Base-by-base conservation (phyloP, 2,888 invertebrate genomes). In the Orthosia gracilis region DNA sequence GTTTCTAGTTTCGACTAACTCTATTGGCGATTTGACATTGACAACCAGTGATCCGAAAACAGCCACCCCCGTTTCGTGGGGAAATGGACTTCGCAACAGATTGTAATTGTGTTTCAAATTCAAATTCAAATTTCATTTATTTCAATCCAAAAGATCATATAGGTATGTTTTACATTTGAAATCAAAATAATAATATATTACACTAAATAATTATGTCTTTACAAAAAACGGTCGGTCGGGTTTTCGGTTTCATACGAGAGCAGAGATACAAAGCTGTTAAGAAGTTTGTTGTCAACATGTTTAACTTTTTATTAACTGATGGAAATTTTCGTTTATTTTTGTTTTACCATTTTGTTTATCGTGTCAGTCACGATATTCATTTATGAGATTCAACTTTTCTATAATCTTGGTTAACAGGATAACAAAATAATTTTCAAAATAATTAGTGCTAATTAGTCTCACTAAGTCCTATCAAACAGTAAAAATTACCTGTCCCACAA, bases 101-200 rank as follows among this genome's bases (percentile, higher is more conserved):
- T 77, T 70, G 68, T 83, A 77, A 75, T 55, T 55, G n/a, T 18
- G 45, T 71, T 61, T 69, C 64, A 58, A n/a, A n/a, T n/a, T n/a
- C n/a, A n/a, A n/a, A n/a, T n/a, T n/a, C n/a, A n/a, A n/a, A n/a
- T n/a, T n/a, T n/a, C n/a, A n/a, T n/a, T n/a, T n/a, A n/a, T n/a
- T n/a, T n/a, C n/a, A n/a, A n/a, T n/a, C n/a, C n/a, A n/a, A n/a
- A n/a, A n/a, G n/a, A n/a, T n/a, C n/a, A n/a, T n/a, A n/a, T n/a
- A n/a, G n/a, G n/a, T n/a, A n/a, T n/a, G n/a, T n/a, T n/a, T n/a
- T n/a, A n/a, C n/a, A n/a, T n/a, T n/a, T n/a, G n/a, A n/a, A n/a
- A n/a, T n/a, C n/a, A n/a, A n/a, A n/a, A n/a, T n/a, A n/a, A n/a
- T n/a, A n/a, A n/a, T n/a, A n/a, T n/a, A n/a, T n/a, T n/a, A n/a